Base-by-base conservation (phyloP, 2,888 invertebrate species). In the Philereme transversata region DNA sequence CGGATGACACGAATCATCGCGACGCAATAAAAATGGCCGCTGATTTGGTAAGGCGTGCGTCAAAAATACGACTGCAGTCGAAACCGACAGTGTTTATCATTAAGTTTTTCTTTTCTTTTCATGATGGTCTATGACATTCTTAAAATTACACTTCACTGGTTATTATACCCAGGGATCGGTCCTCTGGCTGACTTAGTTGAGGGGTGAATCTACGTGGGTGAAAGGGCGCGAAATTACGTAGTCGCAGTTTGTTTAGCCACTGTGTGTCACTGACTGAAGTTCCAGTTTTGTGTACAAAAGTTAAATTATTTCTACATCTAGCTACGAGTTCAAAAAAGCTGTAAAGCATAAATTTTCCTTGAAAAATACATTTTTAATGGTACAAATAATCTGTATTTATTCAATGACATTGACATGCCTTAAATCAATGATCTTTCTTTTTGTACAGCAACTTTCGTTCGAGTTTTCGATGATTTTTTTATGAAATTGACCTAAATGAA, bases 11-110 rank as follows among this genome's bases (percentile, higher is more conserved):
- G 90, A 92, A 88, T 87, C 90, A 87, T 88, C 90, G 85, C 88
- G 88, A 90, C 90, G 90, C 90, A 92, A 92, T 91, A 90, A 92
- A 92, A 86, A 92, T 92, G 92, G 92, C 91, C 91, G 91, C 89
- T 89, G 74, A 83, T 81, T 84, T 82, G 92, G 92, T 92, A 92
- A 91, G 91, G 91, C 91, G 90, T 87, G 90, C 90, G 90, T 89
- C 89, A 88, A 85, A 82, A 83, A 69, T 79, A 79, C 71, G 78
- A 81, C 76, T 79, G 77, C 77, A 79, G 76, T 76, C 43, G 33
- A 63, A 52, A 57, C 76, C 48, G 50, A 64, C 52, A 60, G 60
- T 68, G 51, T 22, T 50, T 9, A 36, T 10, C 8, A n/a, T 7
- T 22, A 22, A 6, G n/a, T 5, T 45, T 45, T 22, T 22, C 22